Base-by-base conservation (phyloP, 2,888 invertebrate genomes). In the Aporophyla lueneburgensis region DNA sequence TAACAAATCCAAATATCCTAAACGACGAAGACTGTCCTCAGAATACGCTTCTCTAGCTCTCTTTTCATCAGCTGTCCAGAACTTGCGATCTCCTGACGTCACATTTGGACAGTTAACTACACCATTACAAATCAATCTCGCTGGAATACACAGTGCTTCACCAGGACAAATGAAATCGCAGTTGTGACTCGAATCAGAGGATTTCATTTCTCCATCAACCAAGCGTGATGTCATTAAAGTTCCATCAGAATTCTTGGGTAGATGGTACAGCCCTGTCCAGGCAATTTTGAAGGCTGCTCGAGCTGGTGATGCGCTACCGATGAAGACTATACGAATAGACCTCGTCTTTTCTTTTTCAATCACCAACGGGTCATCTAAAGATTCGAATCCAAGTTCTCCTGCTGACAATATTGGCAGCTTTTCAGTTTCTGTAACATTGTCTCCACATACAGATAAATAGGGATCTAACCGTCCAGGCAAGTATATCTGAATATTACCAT, bases 141-240 rank as follows among this genome's bases (percentile, higher is more conserved):
- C 97, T 9, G 99, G 98, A 91, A 99, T 98, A 92, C 99, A 99
- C 33, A 98, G 96, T 12, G 98, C 98, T 78, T 98, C 98, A 5
- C 98, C 99, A 0, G 99, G 99, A 93, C 99, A 99, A 76, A 98
- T 97, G 90, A 99, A 99, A 87, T 98, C 99, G 92, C 99, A 99
- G 43, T 97, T 97, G 61, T 95, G 95, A 33, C 92, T 93, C 0
- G 95, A 93, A 69, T 95, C 96, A 43, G 93, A 74, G 7, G 71
- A 87, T 74, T 94, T 94, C 10, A 91, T 90, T 54, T 95, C 96
- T 73, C 97, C 97, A 89, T 98, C 98, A 53, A 97, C 98, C 70
- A 98, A 94, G 82, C 98, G 97, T 53, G 98, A 98, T 0, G 98
- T 98, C 97, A 98, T 98, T 56, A 98, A 93, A 43, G 98, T 97